Base-by-base conservation (phyloP, 92 coral and sea anemone species). In the Zoanthus gigantus region DNA sequence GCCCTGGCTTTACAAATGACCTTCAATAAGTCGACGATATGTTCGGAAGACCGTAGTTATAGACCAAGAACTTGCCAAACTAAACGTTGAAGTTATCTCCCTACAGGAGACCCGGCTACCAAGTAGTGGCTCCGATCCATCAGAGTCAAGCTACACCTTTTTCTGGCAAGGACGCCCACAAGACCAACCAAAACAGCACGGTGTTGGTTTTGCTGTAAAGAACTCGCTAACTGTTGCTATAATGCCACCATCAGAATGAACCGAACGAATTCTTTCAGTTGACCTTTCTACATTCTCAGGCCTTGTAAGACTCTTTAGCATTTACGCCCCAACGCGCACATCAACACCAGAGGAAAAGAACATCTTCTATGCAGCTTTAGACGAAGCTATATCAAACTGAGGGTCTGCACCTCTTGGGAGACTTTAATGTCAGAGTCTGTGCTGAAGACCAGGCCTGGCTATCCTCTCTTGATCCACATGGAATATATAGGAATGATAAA, bases 111-210 rank as follows among this genome's bases (percentile, higher is more conserved):
- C 72, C 13, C 72, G 72, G 65, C 84, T 89, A 1, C 74, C 89
- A 57, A 61, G 74, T 89, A 52, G 14, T 4, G 87, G 87, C 46
- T 5, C 82, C 23, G 23, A 23, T 23, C 23, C 4, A 11, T 79
- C 47, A 77, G 71, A 76, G 65, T 46, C 75, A 34, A 28, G 65
- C 68, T 83, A 82, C 88, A 83, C 92, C 56, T 74, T 91, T 83
- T 88, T 28, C 71, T 91, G 91, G 86, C 92, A 82, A 67, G 86
- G 85, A 18, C 31, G 4, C 32, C 32, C 72, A n/a, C 32, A 4
- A 2, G 37, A 67, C 9, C 37, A 67, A 67, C 34, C 15, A 0
- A 42, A 60, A 65, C 76, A 61, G 57, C 66, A 63, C 0, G 78
- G 75, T 5, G 74, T 74, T 34, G 89, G 89, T 4, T 86, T 86